A percentile compares a stretch with the other conserved stretches of the same genome.
Conservation (phyloP, 2,113 vertebrate species). For the Mastomys natalensis region DNA sequence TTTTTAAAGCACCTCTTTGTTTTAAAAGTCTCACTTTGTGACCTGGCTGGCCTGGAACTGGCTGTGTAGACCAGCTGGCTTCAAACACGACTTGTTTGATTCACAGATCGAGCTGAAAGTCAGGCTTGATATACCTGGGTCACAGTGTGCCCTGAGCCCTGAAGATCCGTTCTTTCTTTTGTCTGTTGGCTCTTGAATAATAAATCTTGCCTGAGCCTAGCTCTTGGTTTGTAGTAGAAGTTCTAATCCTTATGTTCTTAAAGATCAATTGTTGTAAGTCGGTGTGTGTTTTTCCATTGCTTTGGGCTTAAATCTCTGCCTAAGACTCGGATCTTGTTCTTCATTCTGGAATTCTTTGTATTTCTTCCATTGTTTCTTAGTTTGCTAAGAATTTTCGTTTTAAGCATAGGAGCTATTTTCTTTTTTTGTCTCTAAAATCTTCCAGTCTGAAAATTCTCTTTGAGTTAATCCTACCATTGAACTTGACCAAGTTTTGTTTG, state of each 20-base stretch:
- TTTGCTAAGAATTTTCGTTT: not conserved
- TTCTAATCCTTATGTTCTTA: not conserved
- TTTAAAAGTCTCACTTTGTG: not conserved
- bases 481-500: not conserved
- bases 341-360: not conserved
- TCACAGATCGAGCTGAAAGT: not conserved
- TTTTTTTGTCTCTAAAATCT: not conserved
- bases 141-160: not conserved
- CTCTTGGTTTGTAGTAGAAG: not conserved
- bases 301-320: not conserved
- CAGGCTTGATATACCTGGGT: not conserved
- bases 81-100: not conserved
- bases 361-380: not conserved
- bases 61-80: not conserved
- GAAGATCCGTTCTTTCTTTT: not conserved
- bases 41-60: not conserved
- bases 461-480: not conserved
- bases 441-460: not conserved
- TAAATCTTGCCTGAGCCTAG: not conserved
- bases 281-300: not conserved
- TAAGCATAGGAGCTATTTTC: not conserved
- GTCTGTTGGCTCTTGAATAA: not conserved
- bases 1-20: constrained; percentile 10
- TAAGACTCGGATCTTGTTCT: not conserved
- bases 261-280: not conserved